Evolutionary conservation across 1,140 invertebrate species (phyloP).

Genomic region (Bombus confusus): DNA sequence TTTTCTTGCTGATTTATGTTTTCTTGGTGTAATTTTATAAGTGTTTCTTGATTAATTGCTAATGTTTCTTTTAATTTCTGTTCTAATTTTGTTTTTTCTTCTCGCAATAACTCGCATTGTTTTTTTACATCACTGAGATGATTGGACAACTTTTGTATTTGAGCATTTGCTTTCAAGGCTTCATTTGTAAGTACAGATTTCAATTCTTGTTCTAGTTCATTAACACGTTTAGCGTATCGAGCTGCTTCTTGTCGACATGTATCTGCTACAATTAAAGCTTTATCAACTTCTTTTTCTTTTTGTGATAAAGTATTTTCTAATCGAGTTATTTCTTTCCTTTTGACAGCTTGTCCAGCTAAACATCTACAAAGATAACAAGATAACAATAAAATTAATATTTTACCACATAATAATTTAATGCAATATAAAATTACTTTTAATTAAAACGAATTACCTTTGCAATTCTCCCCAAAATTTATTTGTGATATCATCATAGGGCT

Average conservation of each 20-base stretch:
- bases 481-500: slow-evolving; percentile 70
- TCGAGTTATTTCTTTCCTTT: slow-evolving; percentile 78
- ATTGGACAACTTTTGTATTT: slow-evolving; percentile 76
- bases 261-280: slow-evolving; percentile 64
- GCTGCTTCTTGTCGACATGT: slow-evolving; percentile 69
- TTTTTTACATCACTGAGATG: slow-evolving; percentile 74
- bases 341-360: slow-evolving; percentile 73
- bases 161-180: slow-evolving; percentile 73
- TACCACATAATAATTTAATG: neutral
- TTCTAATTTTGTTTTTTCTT: slow-evolving; percentile 73
- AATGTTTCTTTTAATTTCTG: slow-evolving; percentile 74
- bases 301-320: slow-evolving; percentile 74
- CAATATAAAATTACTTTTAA: neutral
- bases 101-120: slow-evolving; percentile 69
- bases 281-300: slow-evolving; percentile 75
- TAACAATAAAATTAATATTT: slow-evolving; percentile 4
- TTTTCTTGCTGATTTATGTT: slow-evolving; percentile 71
- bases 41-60: slow-evolving; percentile 72
- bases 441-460: slow-evolving; percentile 61
- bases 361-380: slow-evolving; percentile 61
- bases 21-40: slow-evolving; percentile 72
- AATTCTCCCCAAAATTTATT: slow-evolving; percentile 74
- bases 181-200: slow-evolving; percentile 76
- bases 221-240: slow-evolving; percentile 70
- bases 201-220: slow-evolving; percentile 76